These are phyloP conservation scores for Drosophila insularis DNA, from an alignment of 1,140 invertebrate genomes.

Conservation along the genomic window DNA sequence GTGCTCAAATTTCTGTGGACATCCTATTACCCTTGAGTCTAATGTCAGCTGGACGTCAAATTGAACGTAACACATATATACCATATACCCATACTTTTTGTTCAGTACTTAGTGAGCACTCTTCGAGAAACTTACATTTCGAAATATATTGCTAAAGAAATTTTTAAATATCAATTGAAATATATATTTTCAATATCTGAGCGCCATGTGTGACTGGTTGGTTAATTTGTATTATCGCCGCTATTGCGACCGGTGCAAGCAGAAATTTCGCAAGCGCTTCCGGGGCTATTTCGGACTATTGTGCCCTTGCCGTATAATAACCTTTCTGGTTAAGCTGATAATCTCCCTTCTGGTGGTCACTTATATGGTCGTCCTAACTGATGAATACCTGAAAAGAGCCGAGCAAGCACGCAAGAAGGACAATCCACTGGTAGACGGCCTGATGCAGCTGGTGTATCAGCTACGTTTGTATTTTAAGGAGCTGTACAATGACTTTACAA, in stretches of 20 bases:
- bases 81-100: conserved; percentile 7
- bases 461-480: not conserved
- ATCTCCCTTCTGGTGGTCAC: not conserved
- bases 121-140: not conserved
- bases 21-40: conserved; percentile 11
- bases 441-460: not conserved
- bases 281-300: not conserved
- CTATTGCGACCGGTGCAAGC: not conserved
- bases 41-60: not conserved
- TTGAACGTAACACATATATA: not conserved
- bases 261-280: not conserved
- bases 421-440: not conserved
- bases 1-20: conserved; percentile 56
- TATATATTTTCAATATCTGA: not conserved
- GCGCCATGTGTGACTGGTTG: not conserved
- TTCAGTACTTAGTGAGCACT: too few species aligned
- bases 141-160: not conserved
- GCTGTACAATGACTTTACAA: not conserved
- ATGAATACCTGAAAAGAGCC: not conserved
- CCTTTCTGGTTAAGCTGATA: not conserved
- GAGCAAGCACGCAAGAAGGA: not conserved
- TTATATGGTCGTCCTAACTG: not conserved
- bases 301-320: not conserved
- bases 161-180: not conserved
- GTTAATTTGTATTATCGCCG: not conserved